These are phyloP conservation scores for Siniperca undulata DNA, from an alignment of 2,797 vertebrate species.

Conservation along the genomic window DNA sequence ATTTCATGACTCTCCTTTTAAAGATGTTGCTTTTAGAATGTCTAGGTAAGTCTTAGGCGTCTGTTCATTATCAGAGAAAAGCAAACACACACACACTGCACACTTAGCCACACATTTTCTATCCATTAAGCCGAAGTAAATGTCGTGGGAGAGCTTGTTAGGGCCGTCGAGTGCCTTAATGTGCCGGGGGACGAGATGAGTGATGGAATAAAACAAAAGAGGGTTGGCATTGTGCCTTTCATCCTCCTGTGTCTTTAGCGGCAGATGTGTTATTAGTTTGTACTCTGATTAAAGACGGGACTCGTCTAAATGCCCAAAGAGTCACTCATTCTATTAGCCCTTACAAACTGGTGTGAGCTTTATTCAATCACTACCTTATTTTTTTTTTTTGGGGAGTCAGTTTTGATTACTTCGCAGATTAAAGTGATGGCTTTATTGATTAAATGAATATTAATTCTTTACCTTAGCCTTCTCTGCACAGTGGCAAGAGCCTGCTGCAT, in stretches of 20 bases:
- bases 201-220: slow-evolving; percentile 66
- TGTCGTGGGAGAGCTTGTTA: slow-evolving; percentile 69
- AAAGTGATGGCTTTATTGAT: slow-evolving; percentile 40
- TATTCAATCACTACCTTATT: slow-evolving; percentile 28
- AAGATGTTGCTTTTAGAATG: slow-evolving; percentile 11
- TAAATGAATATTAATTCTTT: slow-evolving; percentile 49
- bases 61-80: slow-evolving; percentile 20
- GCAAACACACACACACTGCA: neutral
- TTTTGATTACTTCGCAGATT: slow-evolving; percentile 48
- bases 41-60: slow-evolving; percentile 13
- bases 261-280: slow-evolving; percentile 66
- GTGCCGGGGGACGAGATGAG: slow-evolving; percentile 68
- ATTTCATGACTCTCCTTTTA: slow-evolving; percentile 3
- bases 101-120: slow-evolving; percentile 52
- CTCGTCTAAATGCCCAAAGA: slow-evolving; percentile 53
- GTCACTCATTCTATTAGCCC: slow-evolving; percentile 63
- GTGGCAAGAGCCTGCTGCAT: neutral
- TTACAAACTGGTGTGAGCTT: slow-evolving; percentile 6
- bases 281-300: slow-evolving; percentile 66
- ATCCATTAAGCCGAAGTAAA: slow-evolving; percentile 62
- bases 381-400: neutral
- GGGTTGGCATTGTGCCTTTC: slow-evolving; percentile 48
- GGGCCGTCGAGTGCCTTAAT: slow-evolving; percentile 61
- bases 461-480: neutral
- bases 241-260: slow-evolving; percentile 65